Base-by-base conservation (phyloP, 2,113 vertebrate species). In the Proterorhinus semilunaris region DNA sequence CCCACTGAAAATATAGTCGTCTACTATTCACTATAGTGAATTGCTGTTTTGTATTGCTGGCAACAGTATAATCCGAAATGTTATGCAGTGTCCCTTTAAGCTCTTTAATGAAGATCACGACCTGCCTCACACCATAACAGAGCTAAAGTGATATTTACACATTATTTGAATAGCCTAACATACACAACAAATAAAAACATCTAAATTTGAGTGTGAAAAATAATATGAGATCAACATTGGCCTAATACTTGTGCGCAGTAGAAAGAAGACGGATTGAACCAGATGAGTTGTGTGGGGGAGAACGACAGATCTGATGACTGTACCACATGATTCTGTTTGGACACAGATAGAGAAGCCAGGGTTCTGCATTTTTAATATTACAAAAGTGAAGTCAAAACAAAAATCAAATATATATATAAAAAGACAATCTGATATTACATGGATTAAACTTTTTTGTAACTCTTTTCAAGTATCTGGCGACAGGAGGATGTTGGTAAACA, bases 321-420 rank as follows among this genome's bases (percentile, higher is more conserved):
- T 49, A 47, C 53, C 76, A 75, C 54, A 58, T 66, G 59, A 62
- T 70, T 77, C 62, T 36, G 15, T 66, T 68, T 53, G n/a, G 52
- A 73, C 27, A 43, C n/a, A n/a, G 11, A 55, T 44, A 72, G 21
- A 21, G 21, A 21, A 21, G 54, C 58, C 53, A 76, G 27, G 27
- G 2, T 72, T 71, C 67, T 54, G 69, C 58, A 58, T 58, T 21
- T 0, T 62, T 12, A 10, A 58, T 10, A 58, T 13, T 8, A 12
- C 36, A 76, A 53, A 1, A 54, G 9, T 42, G 8, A 17, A 12
- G 16, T 66, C 21, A 51, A 65, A 57, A 74, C 65, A 67, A 71
- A 3, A 59, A 13, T 15, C 69, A 57, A 27, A 49, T 72, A 4
- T 36, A 0, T 1, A 7, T 6, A 36, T 21, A 47, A 54, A 54